These are phyloP conservation scores for Dione juno DNA, from an alignment of 2,888 invertebrate species.

Conservation along the genomic window DNA sequence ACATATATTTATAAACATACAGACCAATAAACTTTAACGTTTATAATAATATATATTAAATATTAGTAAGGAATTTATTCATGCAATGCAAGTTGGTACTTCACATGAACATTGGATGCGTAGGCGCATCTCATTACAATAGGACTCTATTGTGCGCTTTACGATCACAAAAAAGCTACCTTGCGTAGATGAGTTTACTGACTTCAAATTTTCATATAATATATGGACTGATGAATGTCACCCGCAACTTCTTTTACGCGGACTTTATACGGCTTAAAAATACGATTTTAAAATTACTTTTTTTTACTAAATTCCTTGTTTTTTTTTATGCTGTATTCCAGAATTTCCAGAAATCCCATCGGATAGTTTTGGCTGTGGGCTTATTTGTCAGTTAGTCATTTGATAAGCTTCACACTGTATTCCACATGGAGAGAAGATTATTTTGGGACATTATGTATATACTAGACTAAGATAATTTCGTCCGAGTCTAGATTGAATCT, in stretches of 20 bases:
- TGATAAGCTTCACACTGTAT: not conserved
- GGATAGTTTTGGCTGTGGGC: no score
- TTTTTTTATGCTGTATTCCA: no score
- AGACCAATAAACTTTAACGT: not conserved
- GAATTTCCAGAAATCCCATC: no score
- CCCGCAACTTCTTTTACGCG: not conserved
- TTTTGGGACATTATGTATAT: no score
- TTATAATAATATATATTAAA: not conserved
- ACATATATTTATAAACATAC: not conserved
- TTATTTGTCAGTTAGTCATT: no score
- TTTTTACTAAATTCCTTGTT: no score
- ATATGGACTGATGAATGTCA: not conserved
- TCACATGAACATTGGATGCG: constrained; percentile 48
- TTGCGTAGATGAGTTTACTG: constrained; percentile 45
- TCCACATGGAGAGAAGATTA: not conserved
- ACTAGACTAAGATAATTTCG: no score
- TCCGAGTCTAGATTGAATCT: no score
- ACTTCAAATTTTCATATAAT: constrained; percentile 15
- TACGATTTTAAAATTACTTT: no score
- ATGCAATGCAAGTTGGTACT: constrained; percentile 20
- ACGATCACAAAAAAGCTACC: constrained; percentile 57
- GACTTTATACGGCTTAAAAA: no score
- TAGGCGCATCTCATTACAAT: constrained; percentile 70
- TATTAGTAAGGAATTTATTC: constrained; percentile 15
- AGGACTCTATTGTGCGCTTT: constrained; percentile 62